A percentile compares a stretch with the other conserved stretches of the same genome.
Conservation (phyloP, 2,797 vertebrate genomes). For the Acanthurus leucopareius region DNA sequence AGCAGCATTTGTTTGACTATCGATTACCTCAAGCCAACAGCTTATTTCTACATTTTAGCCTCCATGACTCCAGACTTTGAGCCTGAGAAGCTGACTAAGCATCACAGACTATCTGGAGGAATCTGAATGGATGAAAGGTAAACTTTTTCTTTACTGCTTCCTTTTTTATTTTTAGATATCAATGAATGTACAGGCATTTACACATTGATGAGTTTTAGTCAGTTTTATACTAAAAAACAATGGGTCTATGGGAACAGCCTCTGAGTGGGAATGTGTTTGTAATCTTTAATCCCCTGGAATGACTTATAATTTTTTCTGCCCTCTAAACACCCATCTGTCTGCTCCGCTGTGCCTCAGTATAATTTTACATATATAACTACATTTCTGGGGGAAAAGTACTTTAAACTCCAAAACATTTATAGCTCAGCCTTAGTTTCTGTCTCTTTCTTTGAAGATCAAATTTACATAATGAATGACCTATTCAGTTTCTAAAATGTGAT, state of each 20-base stretch:
- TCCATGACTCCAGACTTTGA: slow-evolving; percentile 29
- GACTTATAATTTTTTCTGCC: slow-evolving; percentile 50
- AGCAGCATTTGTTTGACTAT: slow-evolving; percentile 68
- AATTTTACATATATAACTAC: too few species aligned
- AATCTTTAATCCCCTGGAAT: slow-evolving; percentile 65
- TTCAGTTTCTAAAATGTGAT: too few species aligned
- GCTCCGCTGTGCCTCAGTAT: not conserved
- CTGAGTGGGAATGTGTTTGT: slow-evolving; percentile 35
- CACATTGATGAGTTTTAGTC: slow-evolving; percentile 7
- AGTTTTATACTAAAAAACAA: not conserved
- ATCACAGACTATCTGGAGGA: slow-evolving; percentile 14
- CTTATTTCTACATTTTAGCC: slow-evolving; percentile 62
- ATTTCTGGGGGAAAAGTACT: too few species aligned
- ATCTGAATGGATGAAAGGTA: slow-evolving; percentile 6
- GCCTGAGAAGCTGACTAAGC: slow-evolving; percentile 46
- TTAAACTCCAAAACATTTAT: not conserved
- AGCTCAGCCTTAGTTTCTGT: too few species aligned
- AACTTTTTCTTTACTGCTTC: not conserved
- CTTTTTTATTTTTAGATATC: not conserved
- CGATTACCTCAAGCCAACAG: slow-evolving; percentile 56
- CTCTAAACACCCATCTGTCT: slow-evolving; percentile 23
- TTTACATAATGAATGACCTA: too few species aligned
- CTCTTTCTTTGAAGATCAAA: too few species aligned
- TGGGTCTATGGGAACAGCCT: slow-evolving; percentile 5
- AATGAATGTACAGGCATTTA: slow-evolving; percentile 23